phyloP scores from a whole-genome alignment of 2,113 vertebrate genomes.

The Pollimyrus isidori region DNA sequence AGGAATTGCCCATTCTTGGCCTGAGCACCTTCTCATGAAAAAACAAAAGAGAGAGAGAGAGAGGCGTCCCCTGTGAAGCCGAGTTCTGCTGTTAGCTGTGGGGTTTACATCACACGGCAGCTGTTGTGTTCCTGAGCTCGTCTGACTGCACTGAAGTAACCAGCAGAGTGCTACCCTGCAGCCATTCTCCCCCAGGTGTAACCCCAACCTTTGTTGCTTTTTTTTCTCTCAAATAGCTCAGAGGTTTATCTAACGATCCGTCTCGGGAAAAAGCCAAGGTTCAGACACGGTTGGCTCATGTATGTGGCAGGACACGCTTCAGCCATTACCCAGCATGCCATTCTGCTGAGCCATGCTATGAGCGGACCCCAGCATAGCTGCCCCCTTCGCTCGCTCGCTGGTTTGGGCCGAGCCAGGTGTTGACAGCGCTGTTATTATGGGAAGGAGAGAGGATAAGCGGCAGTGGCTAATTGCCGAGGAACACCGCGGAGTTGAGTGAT shows the following conservation, averaged over 20 bases:
- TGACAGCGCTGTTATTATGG: not conserved
- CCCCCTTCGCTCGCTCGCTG: not conserved
- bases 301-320: not conserved
- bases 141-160: not conserved
- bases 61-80: not conserved
- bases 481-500: not conserved
- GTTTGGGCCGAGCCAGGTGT: not conserved
- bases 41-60: not conserved
- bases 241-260: not conserved
- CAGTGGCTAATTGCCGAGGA: slow-evolving; percentile 18
- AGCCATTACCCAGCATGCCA: not conserved
- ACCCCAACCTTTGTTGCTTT: not conserved
- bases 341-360: not conserved
- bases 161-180: not conserved
- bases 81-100: not conserved
- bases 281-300: not conserved
- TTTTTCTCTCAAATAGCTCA: not conserved
- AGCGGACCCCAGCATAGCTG: not conserved
- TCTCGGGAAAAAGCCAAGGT: not conserved
- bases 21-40: not conserved
- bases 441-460: slow-evolving; percentile 3
- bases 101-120: not conserved
- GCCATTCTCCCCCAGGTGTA: not conserved
- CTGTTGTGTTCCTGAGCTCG: not conserved
- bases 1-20: not conserved